Base-by-base conservation (phyloP, 1,140 invertebrate species). In the Tetraneura akinire region DNA sequence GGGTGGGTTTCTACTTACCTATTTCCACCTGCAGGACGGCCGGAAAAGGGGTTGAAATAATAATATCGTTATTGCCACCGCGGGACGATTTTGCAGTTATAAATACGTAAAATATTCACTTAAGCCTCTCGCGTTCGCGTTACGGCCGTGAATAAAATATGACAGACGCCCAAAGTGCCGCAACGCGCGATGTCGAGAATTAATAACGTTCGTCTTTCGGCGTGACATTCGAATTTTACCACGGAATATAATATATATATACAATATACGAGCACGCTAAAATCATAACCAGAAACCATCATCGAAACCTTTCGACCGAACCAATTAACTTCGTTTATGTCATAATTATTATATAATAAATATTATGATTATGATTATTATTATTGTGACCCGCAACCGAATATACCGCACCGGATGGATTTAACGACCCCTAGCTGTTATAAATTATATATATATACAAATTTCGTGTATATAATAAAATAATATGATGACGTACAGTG, bases 81-180 rank as follows among this genome's bases (percentile, higher is more conserved):
- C 14, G 74, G 74, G 74, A 78, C 74, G 74, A 78, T 78, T 78
- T 78, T 29, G 32, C 53, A 45, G 74, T 78, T 78, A 78, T 78
- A 78, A 78, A 78, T 78, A 78, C 74, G 74, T 78, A 78, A 78
- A 78, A 78, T 78, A 78, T 78, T 78, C 74, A 78, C 74, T 78
- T 78, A 62, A 78, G 55, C 74, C 74, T 10, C 23, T 62, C 37
- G 23, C 16, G 37, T 9, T 21, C 14, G 8, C 8, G 55, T 78
- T n/a, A n/a, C 37, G 23, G 9, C 55, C 9, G 55, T 78, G 55
- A 78, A 78, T 78, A 78, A 78, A 78, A 37, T 37, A 37, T 62
- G 53, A 78, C 60, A n/a, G 55, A 78, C 53, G 21, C 21, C 21
- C 1, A 62, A 42, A 57, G 57, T 66, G 45, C 18, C 18, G n/a